Conservation (phyloP, 2,113 vertebrate species). For the Lanius collurio region DNA sequence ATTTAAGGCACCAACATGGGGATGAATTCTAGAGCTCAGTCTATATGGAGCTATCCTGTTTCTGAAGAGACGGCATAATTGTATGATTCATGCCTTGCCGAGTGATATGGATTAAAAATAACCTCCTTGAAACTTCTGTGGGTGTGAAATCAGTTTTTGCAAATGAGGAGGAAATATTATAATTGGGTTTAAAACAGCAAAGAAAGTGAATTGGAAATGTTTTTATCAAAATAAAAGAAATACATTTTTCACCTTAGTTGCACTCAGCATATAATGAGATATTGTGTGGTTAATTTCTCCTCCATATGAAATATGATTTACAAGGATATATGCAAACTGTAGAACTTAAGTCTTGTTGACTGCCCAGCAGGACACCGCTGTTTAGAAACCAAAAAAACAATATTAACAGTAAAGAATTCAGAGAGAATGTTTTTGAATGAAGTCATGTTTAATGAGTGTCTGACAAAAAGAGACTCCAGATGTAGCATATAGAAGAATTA, state of each 20-base stretch:
- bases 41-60: background rate
- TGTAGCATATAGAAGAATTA: background rate
- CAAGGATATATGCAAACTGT: background rate
- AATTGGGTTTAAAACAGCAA: background rate
- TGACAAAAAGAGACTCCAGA: background rate
- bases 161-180: background rate
- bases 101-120: background rate
- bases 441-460: background rate
- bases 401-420: background rate
- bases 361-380: background rate
- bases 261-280: background rate
- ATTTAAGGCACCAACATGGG: background rate
- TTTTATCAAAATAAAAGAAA: background rate
- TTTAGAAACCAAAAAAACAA: background rate
- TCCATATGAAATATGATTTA: background rate
- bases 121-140: background rate
- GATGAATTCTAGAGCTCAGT: background rate
- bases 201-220: background rate
- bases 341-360: background rate
- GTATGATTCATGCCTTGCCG: background rate
- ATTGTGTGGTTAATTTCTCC: background rate
- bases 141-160: background rate
- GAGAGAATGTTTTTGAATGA: background rate
- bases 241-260: background rate
- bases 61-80: background rate